A percentile compares a stretch with the other conserved stretches of the same genome.
Conservation (phyloP, 2,797 vertebrate species). For the Cyprinodon diabolis region DNA sequence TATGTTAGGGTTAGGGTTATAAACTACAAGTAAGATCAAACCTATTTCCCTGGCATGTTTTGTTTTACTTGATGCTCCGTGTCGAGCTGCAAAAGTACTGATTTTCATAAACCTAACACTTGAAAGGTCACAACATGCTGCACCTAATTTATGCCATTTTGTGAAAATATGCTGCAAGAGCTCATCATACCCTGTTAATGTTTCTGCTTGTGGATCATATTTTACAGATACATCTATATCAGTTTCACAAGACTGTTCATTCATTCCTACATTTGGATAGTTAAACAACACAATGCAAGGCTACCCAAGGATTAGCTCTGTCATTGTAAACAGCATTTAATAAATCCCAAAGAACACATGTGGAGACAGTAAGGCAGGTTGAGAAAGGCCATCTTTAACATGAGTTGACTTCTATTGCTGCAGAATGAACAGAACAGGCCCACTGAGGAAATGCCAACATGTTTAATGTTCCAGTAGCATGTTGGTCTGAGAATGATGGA, state of each 20-base stretch:
- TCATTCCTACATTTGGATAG: neutral
- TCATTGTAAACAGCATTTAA: neutral
- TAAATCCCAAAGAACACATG: slow-evolving; percentile 20
- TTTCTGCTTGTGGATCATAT: neutral
- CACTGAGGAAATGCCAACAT: slow-evolving; percentile 11
- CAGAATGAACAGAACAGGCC: slow-evolving; percentile 46
- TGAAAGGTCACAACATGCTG: too few species aligned
- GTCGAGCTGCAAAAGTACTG: too few species aligned
- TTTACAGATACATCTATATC: neutral
- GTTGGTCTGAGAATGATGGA: slow-evolving; percentile 23
- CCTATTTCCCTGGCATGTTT: too few species aligned
- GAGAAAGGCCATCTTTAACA: slow-evolving; percentile 44
- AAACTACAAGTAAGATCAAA: too few species aligned
- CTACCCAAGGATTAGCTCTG: neutral
- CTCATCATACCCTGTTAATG: too few species aligned
- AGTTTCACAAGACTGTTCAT: neutral
- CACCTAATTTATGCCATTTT: too few species aligned
- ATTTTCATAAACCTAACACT: too few species aligned
- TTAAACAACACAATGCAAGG: neutral
- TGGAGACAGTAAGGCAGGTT: slow-evolving; percentile 6
- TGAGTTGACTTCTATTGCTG: slow-evolving; percentile 60
- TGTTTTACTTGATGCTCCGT: too few species aligned
- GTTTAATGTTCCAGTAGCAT: neutral
- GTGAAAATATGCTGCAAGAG: too few species aligned
- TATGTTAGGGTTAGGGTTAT: too few species aligned